These are phyloP conservation scores for Melieria omissa DNA, from an alignment of 2,888 invertebrate species.

Conservation along the genomic window DNA sequence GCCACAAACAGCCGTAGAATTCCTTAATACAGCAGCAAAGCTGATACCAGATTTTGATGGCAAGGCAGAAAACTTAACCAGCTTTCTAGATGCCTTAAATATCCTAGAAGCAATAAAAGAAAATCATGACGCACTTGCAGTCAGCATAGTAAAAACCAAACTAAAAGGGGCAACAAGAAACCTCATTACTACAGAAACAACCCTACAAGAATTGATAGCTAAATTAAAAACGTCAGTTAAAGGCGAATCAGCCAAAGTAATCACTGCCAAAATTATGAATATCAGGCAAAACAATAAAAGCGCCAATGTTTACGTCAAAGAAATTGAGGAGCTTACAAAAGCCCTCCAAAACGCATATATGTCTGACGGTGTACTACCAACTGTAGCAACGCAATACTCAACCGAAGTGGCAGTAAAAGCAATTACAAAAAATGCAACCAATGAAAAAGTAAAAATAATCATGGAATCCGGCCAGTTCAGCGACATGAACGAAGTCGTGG, in stretches of 20 bases:
- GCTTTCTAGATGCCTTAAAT: no score
- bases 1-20: no score
- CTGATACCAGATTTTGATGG: no score
- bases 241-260: not conserved
- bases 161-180: no score
- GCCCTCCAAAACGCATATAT: not conserved
- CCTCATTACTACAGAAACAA: no score
- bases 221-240: no score
- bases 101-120: no score
- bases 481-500: slow-evolving; percentile 8
- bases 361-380: slow-evolving; percentile 4
- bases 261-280: not conserved
- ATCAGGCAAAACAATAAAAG: not conserved
- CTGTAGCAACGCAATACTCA: not conserved
- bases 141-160: no score
- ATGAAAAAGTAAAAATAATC: slow-evolving; percentile 2
- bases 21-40: no score
- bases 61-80: no score
- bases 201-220: no score
- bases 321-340: slow-evolving; percentile 8
- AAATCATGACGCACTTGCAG: no score
- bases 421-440: not conserved
- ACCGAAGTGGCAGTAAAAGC: not conserved
- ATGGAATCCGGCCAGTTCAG: slow-evolving; percentile 1
- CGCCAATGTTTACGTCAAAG: not conserved